Conservation (phyloP, 2,113 vertebrate genomes). For the Sterrhoptilus dennistouni region DNA sequence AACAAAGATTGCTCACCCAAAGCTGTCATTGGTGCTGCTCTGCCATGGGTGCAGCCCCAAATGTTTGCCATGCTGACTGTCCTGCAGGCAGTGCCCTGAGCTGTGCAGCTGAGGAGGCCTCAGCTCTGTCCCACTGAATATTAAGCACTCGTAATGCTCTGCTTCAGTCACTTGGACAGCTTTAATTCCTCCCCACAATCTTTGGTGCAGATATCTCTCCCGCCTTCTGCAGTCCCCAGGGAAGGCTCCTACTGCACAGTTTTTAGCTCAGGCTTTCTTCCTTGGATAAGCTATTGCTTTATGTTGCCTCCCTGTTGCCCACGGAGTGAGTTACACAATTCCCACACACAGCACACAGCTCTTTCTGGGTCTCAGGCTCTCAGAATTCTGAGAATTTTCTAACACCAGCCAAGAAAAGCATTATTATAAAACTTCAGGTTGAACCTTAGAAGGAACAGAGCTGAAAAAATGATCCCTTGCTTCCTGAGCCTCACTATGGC, state of each 20-base stretch:
- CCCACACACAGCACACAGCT: neutral
- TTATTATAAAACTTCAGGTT: neutral
- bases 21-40: neutral
- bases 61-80: rapidly evolving
- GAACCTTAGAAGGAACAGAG: neutral
- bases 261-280: neutral
- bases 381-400: neutral
- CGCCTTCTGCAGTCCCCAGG: neutral
- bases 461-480: neutral
- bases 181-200: neutral
- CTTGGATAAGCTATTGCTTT: neutral
- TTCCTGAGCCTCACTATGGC: neutral
- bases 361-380: neutral
- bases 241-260: neutral
- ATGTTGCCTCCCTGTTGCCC: neutral
- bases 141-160: rapidly evolving
- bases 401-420: neutral
- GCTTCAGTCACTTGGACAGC: neutral
- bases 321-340: neutral
- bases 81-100: neutral
- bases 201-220: neutral
- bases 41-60: neutral
- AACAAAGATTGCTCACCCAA: neutral
- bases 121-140: rapidly evolving
- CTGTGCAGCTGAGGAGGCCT: neutral